These are phyloP conservation scores for Montipora sp. DNA, from an alignment of 64 coral and sea anemone species.

Conservation along the genomic window DNA sequence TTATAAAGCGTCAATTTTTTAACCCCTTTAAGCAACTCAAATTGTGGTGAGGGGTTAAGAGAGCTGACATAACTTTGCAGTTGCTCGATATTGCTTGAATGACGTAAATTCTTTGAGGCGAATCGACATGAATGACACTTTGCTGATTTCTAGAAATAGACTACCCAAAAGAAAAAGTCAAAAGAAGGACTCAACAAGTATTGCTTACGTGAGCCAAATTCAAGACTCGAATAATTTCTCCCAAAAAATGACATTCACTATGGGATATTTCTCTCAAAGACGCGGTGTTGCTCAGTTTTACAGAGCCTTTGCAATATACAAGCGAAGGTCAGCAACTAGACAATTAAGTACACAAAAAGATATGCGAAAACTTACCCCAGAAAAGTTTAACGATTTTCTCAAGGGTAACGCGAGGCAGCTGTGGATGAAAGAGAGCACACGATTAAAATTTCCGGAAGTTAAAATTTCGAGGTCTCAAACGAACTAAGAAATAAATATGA, in stretches of 20 bases:
- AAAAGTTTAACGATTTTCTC: neutral
- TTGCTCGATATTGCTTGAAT: constrained; percentile 31
- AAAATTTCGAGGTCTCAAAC: neutral
- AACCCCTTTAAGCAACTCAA: neutral
- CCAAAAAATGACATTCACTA: neutral
- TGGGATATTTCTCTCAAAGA: neutral
- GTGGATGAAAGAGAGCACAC: constrained; percentile 9
- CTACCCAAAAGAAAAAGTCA: neutral
- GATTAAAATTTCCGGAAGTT: constrained; percentile 20
- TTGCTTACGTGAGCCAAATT: neutral
- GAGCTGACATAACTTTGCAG: neutral
- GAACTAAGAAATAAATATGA: neutral
- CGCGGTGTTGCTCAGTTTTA: constrained; percentile 1
- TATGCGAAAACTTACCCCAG: neutral
- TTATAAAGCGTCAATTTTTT: neutral
- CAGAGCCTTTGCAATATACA: constrained; percentile 24
- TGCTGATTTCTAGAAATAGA: neutral
- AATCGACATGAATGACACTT: neutral
- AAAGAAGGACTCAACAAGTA: neutral
- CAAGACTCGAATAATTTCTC: neutral
- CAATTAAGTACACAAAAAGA: neutral
- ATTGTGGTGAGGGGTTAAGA: neutral
- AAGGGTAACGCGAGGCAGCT: constrained; percentile 17
- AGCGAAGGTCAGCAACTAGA: neutral
- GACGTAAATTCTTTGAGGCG: constrained; percentile 39